Evolutionary conservation across 1,140 invertebrate genomes (phyloP).

Genomic region (Drosophila lowei): DNA sequence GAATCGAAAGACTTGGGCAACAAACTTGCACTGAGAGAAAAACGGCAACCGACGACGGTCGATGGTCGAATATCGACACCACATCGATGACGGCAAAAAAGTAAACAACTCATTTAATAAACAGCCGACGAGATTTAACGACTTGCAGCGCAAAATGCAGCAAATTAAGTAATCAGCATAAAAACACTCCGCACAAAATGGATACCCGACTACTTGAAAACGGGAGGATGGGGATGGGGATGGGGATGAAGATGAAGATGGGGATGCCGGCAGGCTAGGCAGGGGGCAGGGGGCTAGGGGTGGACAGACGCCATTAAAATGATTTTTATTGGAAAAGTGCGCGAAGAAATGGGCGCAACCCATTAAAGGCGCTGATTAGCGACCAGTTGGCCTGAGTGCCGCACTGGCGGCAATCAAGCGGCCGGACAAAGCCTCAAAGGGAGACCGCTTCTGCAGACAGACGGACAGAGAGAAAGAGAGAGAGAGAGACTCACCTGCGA

Average conservation of each 20-base stretch:
- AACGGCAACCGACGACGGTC: too few species aligned
- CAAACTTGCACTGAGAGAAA: slow-evolving; percentile 68
- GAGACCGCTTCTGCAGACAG: too few species aligned
- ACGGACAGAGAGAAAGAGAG: slow-evolving; percentile 84
- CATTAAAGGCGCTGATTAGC: slow-evolving; percentile 77
- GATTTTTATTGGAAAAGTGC: slow-evolving; percentile 77
- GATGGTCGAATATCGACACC: background rate
- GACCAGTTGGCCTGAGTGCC: background rate
- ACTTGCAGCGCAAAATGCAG: slow-evolving; percentile 71
- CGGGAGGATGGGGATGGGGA: background rate
- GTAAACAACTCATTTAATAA: slow-evolving; percentile 61
- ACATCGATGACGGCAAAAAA: slow-evolving; percentile 11
- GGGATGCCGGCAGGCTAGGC: too few species aligned
- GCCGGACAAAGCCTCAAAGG: too few species aligned
- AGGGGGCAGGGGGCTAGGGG: too few species aligned
- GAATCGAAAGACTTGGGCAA: slow-evolving; percentile 79
- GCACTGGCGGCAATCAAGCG: background rate
- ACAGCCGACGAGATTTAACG: slow-evolving; percentile 56
- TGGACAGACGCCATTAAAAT: slow-evolving; percentile 48
- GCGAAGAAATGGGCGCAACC: slow-evolving; percentile 71
- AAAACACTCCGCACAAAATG: slow-evolving; percentile 50
- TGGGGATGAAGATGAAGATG: too few species aligned
- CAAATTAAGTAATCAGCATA: slow-evolving; percentile 81
- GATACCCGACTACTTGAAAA: background rate
- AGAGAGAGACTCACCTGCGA: slow-evolving; percentile 85